Evolutionary conservation across 2,797 vertebrate genomes (phyloP), one percentile per base, ranked within the genome.

Genomic region (Eulemur coronatus): DNA sequence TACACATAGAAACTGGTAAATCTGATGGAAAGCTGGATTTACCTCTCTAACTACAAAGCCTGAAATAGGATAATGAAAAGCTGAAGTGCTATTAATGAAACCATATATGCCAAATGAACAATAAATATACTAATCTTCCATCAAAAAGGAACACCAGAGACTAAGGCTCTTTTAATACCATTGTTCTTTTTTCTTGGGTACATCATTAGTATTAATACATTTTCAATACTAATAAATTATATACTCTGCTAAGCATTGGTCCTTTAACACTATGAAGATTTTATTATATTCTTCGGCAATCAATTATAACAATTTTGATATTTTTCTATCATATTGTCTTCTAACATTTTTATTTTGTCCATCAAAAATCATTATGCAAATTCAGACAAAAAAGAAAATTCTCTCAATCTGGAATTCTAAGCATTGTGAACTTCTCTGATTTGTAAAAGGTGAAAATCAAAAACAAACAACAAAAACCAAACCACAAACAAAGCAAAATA

Each of bases 271-370:
- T 20, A 72, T 73, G 38, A 94, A 91, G 55, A 86, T 70, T 84
- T 87, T 57, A 93, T 86, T 63, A 67, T 8, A 70, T 4, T 88
- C 50, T 35, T 88, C 35, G 70, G 41, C 52, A 90, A 87, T 92
- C 73, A 85, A 80, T 89, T 65, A 41, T 69, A 84, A 88, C 26
- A 90, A 78, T 79, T 95, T 94, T 43, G 92, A 73, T 72, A 35
- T 93, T 96, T 89, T 94, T 95, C 48, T 76, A 95, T 76, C 63
- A 91, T 81, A 38, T 50, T 43, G 52, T 89, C 76, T 91, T 92
- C 55, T 97, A 94, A 59, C 33, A 93, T 78, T 85, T 86, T 87
- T 61, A 85, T 88, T 84, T 95, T 85, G n/a, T 20, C 35, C 67
- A 70, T 67, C 46, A 91, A 92, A 95, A 89, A 81, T 79, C 18